A percentile compares a stretch with the other conserved stretches of the same genome.
Conservation (phyloP, 2,797 vertebrate genomes). For the Paedocypris micromegethes region DNA sequence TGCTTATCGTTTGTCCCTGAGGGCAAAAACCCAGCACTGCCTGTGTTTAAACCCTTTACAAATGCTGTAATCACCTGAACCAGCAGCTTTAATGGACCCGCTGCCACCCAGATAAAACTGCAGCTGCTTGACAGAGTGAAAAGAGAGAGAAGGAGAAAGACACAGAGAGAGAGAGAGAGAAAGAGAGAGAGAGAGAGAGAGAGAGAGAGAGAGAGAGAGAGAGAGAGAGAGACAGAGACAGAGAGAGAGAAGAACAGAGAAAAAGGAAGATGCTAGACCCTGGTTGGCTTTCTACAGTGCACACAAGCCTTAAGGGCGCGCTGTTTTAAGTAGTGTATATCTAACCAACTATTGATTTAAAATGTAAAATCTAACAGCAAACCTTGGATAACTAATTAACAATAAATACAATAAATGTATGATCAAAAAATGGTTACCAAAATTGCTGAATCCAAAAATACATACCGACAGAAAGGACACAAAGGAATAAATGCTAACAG, state of each 20-base stretch:
- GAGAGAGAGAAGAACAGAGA: not conserved
- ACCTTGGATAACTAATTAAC: too few species aligned
- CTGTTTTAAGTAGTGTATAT: too few species aligned
- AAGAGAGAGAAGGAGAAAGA: slow-evolving; percentile 8
- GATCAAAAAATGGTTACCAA: too few species aligned
- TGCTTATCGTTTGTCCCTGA: slow-evolving; percentile 35
- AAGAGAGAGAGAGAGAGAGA: slow-evolving; percentile 9
- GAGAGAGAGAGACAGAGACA: slow-evolving; percentile 7
- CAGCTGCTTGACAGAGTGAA: slow-evolving; percentile 2
- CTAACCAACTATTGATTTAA: too few species aligned
- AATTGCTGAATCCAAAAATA: too few species aligned
- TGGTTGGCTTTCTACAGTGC: too few species aligned
- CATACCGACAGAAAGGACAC: too few species aligned
- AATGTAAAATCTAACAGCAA: too few species aligned
- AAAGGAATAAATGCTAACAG: too few species aligned
- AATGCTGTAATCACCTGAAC: slow-evolving; percentile 31
- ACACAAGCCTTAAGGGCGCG: too few species aligned
- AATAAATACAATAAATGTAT: too few species aligned
- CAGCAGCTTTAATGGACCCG: slow-evolving; percentile 13
- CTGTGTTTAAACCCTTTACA: slow-evolving; percentile 23
- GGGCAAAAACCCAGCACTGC: slow-evolving; percentile 27
- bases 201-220: slow-evolving; percentile 15
- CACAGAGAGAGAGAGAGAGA: not conserved
- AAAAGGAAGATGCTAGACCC: too few species aligned
- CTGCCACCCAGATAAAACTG: slow-evolving; percentile 13